Percentiles rank a stretch among this genome's conserved stretches.
Conservation (phyloP, 2,888 invertebrate species). For the Blastobasis lacticolella region DNA sequence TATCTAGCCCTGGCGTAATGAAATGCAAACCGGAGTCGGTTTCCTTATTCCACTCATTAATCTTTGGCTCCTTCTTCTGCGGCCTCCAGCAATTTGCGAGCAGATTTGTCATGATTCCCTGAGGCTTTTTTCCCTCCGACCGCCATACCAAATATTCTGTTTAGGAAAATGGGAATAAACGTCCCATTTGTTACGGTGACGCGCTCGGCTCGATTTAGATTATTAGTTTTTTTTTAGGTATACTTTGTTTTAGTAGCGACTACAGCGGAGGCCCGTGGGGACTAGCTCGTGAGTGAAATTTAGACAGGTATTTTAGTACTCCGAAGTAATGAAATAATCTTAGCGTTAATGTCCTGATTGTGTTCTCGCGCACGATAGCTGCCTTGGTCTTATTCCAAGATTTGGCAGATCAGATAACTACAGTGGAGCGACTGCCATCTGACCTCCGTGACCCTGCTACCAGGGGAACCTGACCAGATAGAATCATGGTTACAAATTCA, state of each 20-base stretch:
- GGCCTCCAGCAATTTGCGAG: constrained; percentile 24
- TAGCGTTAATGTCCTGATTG: too few relatives aligned
- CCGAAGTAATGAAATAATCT: too few relatives aligned
- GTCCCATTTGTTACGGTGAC: neutral
- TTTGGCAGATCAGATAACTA: too few relatives aligned
- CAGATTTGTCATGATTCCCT: constrained; percentile 28
- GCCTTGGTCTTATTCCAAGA: too few relatives aligned
- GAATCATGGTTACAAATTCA: too few relatives aligned
- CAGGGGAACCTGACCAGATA: too few relatives aligned
- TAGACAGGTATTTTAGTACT: neutral
- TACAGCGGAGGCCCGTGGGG: too few relatives aligned
- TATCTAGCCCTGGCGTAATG: constrained; percentile 8
- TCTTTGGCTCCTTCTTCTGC: constrained; percentile 16
- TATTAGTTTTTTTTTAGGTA: neutral
- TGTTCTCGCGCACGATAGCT: too few relatives aligned
- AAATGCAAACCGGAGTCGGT: constrained; percentile 9
- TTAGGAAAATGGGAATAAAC: neutral
- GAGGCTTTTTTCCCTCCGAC: constrained; percentile 14
- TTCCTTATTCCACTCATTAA: constrained; percentile 10
- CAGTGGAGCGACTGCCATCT: too few relatives aligned
- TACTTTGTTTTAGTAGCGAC: neutral
- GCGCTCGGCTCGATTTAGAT: neutral
- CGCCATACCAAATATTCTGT: neutral
- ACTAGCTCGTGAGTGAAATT: neutral
- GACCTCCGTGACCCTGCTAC: too few relatives aligned